Conservation (phyloP, 1,140 invertebrate species). For the Pseudomyrmex pallidus region DNA sequence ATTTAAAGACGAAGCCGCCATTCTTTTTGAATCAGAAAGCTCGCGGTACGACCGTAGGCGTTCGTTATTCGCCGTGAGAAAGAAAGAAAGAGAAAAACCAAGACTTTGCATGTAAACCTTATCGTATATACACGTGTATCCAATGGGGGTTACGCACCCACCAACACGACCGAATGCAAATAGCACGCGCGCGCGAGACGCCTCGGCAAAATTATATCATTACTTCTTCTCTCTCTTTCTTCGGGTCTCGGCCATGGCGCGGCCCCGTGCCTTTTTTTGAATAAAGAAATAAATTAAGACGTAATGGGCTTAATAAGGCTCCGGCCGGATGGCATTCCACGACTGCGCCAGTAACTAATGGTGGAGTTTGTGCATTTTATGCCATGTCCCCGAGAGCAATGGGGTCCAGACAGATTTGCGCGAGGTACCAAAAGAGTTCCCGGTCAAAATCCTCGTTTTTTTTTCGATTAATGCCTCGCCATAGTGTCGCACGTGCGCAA, state of each 20-base stretch:
- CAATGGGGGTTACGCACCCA: conserved; percentile 40
- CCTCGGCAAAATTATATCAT: conserved; percentile 70
- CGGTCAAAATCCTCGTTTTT: conserved; percentile 39
- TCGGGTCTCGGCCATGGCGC: conserved; percentile 10
- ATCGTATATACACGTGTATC: conserved; percentile 11
- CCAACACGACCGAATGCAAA: conserved; percentile 66
- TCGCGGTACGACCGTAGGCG: conserved; percentile 62
- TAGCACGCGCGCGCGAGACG: conserved; percentile 45
- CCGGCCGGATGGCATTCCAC: conserved; percentile 69
- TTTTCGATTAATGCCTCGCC: conserved; percentile 25
- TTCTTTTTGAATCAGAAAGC: conserved; percentile 22
- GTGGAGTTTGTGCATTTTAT: conserved; percentile 70
- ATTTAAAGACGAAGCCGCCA: conserved; percentile 34
- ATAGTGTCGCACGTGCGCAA: conserved; percentile 3
- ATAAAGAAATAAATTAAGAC: conserved; percentile 74
- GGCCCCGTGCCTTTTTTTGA: conserved; percentile 52
- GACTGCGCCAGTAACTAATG: conserved; percentile 71
- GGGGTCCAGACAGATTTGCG: not conserved
- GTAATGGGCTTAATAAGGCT: conserved; percentile 74
- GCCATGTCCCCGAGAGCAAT: conserved; percentile 37
- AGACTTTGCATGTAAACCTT: conserved; percentile 42
- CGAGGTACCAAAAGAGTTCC: conserved; percentile 21
- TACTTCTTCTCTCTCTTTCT: conserved; percentile 34
- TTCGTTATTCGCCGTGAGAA: conserved; percentile 57
- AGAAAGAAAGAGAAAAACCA: conserved; percentile 4